Evolutionary conservation across 2,888 invertebrate genomes (phyloP).

Genomic region (Mesochorus sp.): DNA sequence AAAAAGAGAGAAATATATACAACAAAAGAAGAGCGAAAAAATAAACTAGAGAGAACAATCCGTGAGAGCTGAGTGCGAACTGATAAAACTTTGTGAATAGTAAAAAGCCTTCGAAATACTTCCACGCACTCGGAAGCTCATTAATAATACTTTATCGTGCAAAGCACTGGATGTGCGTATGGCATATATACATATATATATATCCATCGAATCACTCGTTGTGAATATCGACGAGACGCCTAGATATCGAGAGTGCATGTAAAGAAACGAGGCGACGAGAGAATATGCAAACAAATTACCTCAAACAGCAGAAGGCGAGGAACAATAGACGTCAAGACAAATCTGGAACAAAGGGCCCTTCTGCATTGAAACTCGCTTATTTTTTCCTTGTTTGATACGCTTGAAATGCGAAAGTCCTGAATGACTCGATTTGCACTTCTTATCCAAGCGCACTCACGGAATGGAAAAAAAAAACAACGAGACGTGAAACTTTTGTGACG

Average conservation of each 20-base stretch:
- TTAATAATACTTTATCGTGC: conserved; percentile 54
- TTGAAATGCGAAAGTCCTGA: neutral
- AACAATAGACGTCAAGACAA: neutral
- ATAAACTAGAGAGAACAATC: neutral
- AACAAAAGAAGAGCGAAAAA: neutral
- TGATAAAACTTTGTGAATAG: conserved; percentile 45
- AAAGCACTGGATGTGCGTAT: conserved; percentile 19
- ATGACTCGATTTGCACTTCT: conserved; percentile 14
- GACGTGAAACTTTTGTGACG: neutral
- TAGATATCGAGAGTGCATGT: conserved; percentile 14
- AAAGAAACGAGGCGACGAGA: conserved; percentile 6
- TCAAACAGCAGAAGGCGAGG: neutral
- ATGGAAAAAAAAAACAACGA: neutral
- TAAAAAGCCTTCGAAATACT: conserved; percentile 49
- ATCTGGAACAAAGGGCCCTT: conserved; percentile 13
- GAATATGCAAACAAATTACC: neutral
- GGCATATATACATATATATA: too few relatives aligned
- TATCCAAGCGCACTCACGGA: neutral
- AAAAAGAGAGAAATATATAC: neutral
- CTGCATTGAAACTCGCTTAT: neutral
- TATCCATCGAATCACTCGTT: conserved; percentile 42
- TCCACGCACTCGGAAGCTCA: conserved; percentile 47
- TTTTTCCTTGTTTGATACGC: neutral
- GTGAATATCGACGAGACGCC: conserved; percentile 40
- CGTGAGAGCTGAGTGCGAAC: neutral